Evolutionary conservation across 2,113 vertebrate species (phyloP), one percentile per base, ranked within the genome.

Genomic region (Microtus montanus): DNA sequence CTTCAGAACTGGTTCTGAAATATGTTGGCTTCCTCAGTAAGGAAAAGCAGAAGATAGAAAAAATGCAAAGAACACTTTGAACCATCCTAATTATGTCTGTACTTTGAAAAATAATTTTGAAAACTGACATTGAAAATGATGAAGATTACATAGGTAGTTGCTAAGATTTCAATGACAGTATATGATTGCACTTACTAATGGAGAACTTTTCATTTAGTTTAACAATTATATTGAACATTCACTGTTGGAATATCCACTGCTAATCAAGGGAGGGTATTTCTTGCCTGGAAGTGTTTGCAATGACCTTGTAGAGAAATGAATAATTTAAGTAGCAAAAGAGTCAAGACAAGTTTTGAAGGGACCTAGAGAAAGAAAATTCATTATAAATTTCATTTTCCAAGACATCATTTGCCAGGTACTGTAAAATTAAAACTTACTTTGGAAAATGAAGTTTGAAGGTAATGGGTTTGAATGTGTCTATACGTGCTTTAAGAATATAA

Each of bases 291-390:
- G 14, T 84, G 1, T 49, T 89, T 9, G 47, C 19, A 47, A 19
- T 84, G n/a, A 78, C 52, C 63, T 87, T 88, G 63, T 28, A 44
- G 35, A 87, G 10, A 58, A 87, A 64, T 47, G 92, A 54, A 66
- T 47, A 96, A 71, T 93, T 90, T 95, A 33, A 88, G 5, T 58
- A 79, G 24, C 24, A 93, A 17, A 91, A 66, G 7, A 84, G 19
- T 91, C 41, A 88, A 78, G n/a, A 35, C 3, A 77, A 28, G 61
- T 44, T 61, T 73, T 90, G 17, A 66, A 91, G 63, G 10, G 14
- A 38, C 0, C 2, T 28, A 83, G n/a, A 71, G 30, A 90, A 90
- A 71, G 10, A 54, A 33, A 89, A 89, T 33, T 47, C 52, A 41
- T 73, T 33, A 41, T 54, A 44, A 44, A 52, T 91, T 96, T 90